Evolutionary conservation across 2,888 invertebrate genomes (phyloP), one percentile per base, ranked within the genome.

Genomic region (Baronia brevicornis): DNA sequence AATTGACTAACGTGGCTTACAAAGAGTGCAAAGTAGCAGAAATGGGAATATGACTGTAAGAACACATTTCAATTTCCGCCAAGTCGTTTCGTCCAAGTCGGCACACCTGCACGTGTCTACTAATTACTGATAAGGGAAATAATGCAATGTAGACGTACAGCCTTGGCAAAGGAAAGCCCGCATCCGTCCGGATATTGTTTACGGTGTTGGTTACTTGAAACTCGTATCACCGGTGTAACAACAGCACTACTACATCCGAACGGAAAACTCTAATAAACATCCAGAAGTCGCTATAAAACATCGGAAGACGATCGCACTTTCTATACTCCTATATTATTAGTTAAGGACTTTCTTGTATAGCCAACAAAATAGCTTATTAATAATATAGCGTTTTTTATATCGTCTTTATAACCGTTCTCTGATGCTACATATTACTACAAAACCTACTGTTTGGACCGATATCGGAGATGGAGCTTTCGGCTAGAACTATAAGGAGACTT

Each of bases 261-360:
- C 70, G 66, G 66, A 68, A 59, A 54, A 56, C 55, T 57, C 63
- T 62, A 69, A 59, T 49, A 47, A 60, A 55, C 51, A 44, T 40
- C 29, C 42, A 39, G 38, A 39, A 36, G 43, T 38, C 38, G 33
- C 29, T 37, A 29, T 21, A 30, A 35, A 21, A 36, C 24, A 6
- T 17, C 4, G 4, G 6, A 17, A 17, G 4, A 5, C 17, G 5
- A 17, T 4, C 6, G 5, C 6, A 17, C 17, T 17, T 17, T 4
- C 6, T 17, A 17, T 5, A 17, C 17, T 6, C 4, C 17, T 17
- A 6, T 17, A 5, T 6, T n/a, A 6, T 10, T 9, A 23, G 4
- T 3, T 15, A 15, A 5, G 5, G 11, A 15, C 11, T 7, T 17
- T 5, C 14, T n/a, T n/a, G n/a, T n/a, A n/a, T n/a, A n/a, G n/a